Conservation (phyloP, 2,797 vertebrate species). For the Setipinna tenuifilis region DNA sequence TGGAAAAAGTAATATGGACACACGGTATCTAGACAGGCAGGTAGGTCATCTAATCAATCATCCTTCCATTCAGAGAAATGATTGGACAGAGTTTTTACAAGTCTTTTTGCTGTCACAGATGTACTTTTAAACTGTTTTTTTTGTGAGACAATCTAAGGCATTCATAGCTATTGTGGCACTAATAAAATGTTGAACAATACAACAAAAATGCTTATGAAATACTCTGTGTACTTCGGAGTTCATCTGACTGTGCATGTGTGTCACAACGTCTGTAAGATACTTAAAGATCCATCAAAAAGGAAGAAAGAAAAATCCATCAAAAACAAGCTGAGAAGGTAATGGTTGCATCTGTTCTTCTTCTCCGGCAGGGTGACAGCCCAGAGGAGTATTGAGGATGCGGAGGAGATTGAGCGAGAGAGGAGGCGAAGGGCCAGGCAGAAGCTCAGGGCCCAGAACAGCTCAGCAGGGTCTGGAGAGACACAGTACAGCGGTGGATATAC, state of each 20-base stretch:
- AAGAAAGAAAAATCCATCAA: not conserved
- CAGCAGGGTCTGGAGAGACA: not conserved
- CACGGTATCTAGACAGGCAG: too few species aligned
- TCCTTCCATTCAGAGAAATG: too few species aligned
- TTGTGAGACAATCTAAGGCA: too few species aligned
- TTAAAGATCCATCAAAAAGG: not conserved
- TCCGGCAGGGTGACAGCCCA: conserved; percentile 81
- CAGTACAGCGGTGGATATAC: not conserved
- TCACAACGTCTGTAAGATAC: not conserved
- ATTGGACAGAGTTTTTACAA: too few species aligned
- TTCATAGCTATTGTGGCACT: too few species aligned
- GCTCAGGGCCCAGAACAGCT: conserved; percentile 30
- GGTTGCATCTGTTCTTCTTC: not conserved
- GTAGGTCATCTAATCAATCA: too few species aligned
- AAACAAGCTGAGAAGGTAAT: not conserved
- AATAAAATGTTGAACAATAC: too few species aligned
- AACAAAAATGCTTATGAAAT: too few species aligned
- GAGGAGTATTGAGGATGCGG: conserved; percentile 85
- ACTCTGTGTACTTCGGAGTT: too few species aligned
- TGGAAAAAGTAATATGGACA: too few species aligned
- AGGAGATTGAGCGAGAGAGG: conserved; percentile 80
- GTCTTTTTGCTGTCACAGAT: too few species aligned
- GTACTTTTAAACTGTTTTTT: too few species aligned
- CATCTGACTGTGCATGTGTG: not conserved
- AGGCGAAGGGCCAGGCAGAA: conserved; percentile 70